Evolutionary conservation across 1,140 invertebrate species (phyloP).

Genomic region (Coptotermes formosanus): DNA sequence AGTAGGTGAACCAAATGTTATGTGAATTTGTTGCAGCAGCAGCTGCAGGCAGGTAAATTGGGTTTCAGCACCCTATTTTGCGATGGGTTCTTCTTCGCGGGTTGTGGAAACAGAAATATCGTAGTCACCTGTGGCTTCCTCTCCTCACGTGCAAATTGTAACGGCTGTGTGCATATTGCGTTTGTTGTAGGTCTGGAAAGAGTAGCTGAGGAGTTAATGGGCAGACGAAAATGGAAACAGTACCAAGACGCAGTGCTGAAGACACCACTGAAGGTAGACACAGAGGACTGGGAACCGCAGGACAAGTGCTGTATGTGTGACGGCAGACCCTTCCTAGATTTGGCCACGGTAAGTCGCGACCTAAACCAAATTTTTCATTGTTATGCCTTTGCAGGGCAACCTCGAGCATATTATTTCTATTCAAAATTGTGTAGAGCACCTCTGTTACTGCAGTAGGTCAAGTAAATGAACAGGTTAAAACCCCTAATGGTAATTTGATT

Average conservation of each 20-base stretch:
- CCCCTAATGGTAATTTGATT: too few relatives aligned
- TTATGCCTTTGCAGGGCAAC: too few relatives aligned
- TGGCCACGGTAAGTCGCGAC: conserved; percentile 27
- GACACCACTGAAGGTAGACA: conserved; percentile 52
- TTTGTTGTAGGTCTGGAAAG: conserved; percentile 82
- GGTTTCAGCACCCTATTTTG: not conserved
- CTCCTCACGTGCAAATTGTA: not conserved
- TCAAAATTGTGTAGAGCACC: too few relatives aligned
- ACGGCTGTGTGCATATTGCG: not conserved
- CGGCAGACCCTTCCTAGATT: conserved; percentile 54
- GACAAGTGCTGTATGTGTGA: conserved; percentile 87
- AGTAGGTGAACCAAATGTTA: conserved; percentile 27
- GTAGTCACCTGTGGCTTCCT: not conserved
- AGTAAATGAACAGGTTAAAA: too few relatives aligned
- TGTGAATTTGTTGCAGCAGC: not conserved
- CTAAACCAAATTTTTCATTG: too few relatives aligned
- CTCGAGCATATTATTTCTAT: too few relatives aligned
- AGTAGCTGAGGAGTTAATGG: conserved; percentile 93
- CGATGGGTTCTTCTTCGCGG: too few relatives aligned
- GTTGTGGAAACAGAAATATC: too few relatives aligned
- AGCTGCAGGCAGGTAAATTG: not conserved
- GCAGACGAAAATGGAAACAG: conserved; percentile 89
- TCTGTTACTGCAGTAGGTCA: too few relatives aligned
- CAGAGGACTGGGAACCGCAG: conserved; percentile 75
- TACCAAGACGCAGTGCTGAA: conserved; percentile 76